Evolutionary conservation across 2,797 vertebrate genomes (phyloP).

Genomic region (Clarias fuscus): DNA sequence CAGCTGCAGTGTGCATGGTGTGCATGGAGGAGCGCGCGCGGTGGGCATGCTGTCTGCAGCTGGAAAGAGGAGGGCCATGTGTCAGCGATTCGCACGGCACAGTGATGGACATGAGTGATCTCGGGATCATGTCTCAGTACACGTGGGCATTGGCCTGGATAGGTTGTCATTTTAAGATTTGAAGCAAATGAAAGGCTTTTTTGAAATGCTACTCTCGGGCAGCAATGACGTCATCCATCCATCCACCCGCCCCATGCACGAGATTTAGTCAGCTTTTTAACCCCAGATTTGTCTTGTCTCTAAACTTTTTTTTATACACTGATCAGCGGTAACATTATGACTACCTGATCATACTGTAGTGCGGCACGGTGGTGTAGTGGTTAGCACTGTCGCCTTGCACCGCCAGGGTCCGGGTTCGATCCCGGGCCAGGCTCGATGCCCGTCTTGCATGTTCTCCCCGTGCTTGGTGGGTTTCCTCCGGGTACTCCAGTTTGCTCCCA

Average conservation of each 20-base stretch:
- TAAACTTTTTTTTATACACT: no score
- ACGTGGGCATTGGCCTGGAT: background rate
- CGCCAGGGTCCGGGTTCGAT: no score
- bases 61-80: constrained; percentile 46
- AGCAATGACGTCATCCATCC: background rate
- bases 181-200: background rate
- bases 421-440: no score
- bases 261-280: background rate
- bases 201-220: background rate
- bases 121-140: background rate
- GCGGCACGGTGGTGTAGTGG: no score
- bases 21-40: constrained; percentile 25
- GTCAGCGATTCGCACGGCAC: constrained; percentile 41
- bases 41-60: constrained; percentile 25
- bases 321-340: no score
- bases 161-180: constrained; percentile 14
- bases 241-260: background rate
- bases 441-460: no score
- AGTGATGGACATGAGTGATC: constrained; percentile 23
- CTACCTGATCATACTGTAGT: no score
- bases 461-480: no score
- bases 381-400: no score
- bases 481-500: no score
- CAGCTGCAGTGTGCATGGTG: constrained; percentile 33
- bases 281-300: background rate